phyloP scores from a whole-genome alignment of 1,140 invertebrate species.

The Musca vetustissima region DNA sequence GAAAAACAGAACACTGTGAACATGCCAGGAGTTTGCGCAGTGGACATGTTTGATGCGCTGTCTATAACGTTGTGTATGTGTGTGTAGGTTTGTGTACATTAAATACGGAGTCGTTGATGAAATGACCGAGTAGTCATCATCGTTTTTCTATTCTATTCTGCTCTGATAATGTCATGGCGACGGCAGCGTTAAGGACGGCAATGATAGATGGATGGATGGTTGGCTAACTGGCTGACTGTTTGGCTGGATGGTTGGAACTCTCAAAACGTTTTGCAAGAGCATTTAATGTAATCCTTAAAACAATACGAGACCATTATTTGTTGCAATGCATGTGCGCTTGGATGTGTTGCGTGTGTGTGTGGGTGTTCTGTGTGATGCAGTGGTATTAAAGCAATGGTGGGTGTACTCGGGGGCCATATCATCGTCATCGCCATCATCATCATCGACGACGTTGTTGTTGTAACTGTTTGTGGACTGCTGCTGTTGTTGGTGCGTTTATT shows the following conservation, averaged over 20 bases:
- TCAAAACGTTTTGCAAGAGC: constrained; percentile 9
- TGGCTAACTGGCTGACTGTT: no score
- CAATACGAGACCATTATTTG: constrained; percentile 21
- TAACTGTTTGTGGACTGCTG: background rate
- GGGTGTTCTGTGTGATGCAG: background rate
- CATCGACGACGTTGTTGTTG: no score
- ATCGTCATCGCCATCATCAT: no score
- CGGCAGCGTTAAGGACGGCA: background rate
- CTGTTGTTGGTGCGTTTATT: background rate
- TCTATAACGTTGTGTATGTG: background rate
- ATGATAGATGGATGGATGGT: background rate
- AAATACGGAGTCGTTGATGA: no score
- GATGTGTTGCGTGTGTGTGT: constrained; percentile 21
- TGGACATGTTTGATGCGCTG: background rate
- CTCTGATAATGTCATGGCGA: background rate
- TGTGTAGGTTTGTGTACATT: no score
- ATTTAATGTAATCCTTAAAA: constrained; percentile 25
- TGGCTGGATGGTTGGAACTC: no score
- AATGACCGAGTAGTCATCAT: no score
- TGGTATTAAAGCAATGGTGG: constrained; percentile 1
- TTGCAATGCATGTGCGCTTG: constrained; percentile 11
- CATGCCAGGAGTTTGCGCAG: background rate
- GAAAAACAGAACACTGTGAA: background rate
- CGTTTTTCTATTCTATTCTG: background rate
- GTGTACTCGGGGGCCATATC: constrained; percentile 7